A percentile compares a stretch with the other conserved stretches of the same genome.
These are phyloP conservation scores for Nomada fucata DNA, from an alignment of 2,888 invertebrate species.

Conservation along the genomic window DNA sequence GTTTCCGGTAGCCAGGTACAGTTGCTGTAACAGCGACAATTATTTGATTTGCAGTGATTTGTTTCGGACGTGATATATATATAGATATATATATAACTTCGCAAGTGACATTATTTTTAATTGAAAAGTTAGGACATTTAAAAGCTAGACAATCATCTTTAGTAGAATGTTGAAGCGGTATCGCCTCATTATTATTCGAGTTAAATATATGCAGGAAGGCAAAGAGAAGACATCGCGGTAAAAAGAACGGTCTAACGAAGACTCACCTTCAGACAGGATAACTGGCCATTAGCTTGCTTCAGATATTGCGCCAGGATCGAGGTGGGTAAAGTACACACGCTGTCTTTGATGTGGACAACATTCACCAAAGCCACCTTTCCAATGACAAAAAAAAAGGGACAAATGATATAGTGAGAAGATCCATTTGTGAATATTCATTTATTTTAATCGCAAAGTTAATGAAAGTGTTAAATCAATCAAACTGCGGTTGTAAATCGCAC, in stretches of 20 bases:
- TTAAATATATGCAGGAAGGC: no score
- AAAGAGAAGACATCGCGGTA: no score
- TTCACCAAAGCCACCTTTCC: conserved; percentile 91
- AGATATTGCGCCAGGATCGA: conserved; percentile 93
- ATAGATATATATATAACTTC: no score
- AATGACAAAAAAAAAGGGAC: not conserved
- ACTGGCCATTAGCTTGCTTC: conserved; percentile 92
- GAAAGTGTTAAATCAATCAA: not conserved
- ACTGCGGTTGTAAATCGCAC: not conserved
- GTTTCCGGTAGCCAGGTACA: conserved; percentile 90
- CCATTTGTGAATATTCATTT: not conserved
- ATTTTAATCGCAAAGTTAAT: not conserved
- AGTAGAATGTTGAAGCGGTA: no score
- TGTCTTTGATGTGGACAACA: conserved; percentile 93
- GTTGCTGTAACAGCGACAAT: conserved; percentile 86
- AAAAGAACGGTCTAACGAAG: not conserved
- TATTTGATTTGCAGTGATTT: no score
- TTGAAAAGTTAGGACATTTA: no score
- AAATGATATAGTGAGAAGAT: not conserved
- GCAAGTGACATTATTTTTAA: no score
- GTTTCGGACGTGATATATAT: not conserved
- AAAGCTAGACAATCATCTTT: no score
- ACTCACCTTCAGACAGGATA: conserved; percentile 92
- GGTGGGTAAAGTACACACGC: conserved; percentile 91
- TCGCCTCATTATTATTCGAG: no score